Evolutionary conservation across 2,113 vertebrate genomes (phyloP).

Genomic region (Hydrochoerus hydrochaeris): DNA sequence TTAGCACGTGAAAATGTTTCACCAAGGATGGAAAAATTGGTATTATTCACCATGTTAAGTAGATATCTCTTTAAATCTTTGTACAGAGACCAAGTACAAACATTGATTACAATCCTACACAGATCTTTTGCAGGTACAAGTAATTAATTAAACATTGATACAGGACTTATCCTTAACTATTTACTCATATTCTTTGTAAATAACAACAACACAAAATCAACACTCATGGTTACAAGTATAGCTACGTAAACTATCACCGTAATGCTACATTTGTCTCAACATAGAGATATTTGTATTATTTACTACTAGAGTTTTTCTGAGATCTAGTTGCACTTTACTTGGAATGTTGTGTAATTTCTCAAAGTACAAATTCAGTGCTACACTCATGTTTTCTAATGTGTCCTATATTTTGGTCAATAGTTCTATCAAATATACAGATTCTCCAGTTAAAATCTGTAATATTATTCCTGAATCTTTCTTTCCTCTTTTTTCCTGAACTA

Average conservation of each 20-base stretch:
- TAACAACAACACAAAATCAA: background rate
- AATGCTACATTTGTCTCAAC: background rate
- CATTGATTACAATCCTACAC: background rate
- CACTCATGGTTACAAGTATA: background rate
- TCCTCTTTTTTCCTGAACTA: background rate
- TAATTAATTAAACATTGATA: background rate
- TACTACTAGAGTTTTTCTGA: slow-evolving; percentile 21
- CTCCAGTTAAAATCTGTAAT: background rate
- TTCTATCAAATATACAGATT: background rate
- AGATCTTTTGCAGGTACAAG: background rate
- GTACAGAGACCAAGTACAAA: background rate
- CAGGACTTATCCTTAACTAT: background rate
- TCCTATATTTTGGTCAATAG: background rate
- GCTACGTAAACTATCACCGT: background rate
- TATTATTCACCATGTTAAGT: background rate
- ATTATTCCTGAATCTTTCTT: background rate
- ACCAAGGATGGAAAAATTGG: background rate
- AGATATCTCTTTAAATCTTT: background rate
- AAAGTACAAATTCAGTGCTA: slow-evolving; percentile 1
- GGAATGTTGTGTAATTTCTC: background rate
- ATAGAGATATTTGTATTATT: background rate
- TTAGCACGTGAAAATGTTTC: background rate
- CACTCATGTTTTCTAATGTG: background rate
- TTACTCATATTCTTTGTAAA: background rate
- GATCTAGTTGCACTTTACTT: background rate